phyloP scores from a whole-genome alignment of 2,113 vertebrate genomes.

The Onychorhynchus coronatus region DNA sequence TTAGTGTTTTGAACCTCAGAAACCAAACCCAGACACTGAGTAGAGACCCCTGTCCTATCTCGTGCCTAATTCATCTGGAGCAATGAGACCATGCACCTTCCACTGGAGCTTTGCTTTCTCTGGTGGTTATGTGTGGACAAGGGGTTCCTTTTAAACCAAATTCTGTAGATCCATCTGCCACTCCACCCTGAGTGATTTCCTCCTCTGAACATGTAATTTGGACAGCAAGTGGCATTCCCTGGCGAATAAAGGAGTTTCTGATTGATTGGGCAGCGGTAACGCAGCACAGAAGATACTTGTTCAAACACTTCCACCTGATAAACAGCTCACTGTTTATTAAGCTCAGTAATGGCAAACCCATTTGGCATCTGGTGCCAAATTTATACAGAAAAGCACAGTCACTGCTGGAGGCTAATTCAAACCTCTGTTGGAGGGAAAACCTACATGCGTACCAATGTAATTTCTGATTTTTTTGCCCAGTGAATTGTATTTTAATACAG shows the following conservation, averaged over 20 bases:
- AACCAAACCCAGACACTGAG: not conserved
- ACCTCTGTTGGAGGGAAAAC: not conserved
- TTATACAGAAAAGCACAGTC: not conserved
- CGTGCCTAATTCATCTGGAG: not conserved
- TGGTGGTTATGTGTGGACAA: rapidly evolving
- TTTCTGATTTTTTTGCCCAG: not conserved
- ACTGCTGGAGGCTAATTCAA: not conserved
- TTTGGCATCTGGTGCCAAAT: not conserved
- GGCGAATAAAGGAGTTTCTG: not conserved
- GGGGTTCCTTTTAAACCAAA: not conserved
- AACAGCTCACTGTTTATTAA: not conserved
- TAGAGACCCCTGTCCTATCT: not conserved
- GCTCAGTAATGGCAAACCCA: not conserved
- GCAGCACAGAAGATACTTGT: not conserved
- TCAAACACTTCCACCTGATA: not conserved
- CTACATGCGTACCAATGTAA: not conserved
- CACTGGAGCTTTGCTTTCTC: not conserved
- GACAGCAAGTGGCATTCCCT: not conserved
- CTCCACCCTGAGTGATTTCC: not conserved
- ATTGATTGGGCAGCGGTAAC: not conserved
- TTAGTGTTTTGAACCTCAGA: not conserved
- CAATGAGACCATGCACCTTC: not conserved
- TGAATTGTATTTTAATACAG: not conserved
- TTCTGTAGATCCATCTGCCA: not conserved
- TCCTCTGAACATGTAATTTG: not conserved